Evolutionary conservation across 2,113 vertebrate genomes (phyloP).

Genomic region (Pan troglodytes): DNA sequence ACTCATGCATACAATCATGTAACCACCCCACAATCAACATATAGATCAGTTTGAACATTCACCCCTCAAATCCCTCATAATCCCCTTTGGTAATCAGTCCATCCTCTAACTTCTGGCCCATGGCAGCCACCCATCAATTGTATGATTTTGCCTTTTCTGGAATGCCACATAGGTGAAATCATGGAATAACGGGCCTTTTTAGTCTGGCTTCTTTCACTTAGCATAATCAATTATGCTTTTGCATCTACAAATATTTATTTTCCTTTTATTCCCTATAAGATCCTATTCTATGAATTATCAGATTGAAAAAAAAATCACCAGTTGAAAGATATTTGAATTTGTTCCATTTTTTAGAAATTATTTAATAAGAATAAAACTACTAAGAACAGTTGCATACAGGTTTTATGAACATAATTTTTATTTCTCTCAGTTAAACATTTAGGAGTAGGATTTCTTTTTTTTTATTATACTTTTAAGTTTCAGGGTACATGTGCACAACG

Average conservation of each 20-base stretch:
- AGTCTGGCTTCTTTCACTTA: not conserved
- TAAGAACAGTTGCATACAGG: not conserved
- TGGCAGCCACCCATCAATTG: rapidly evolving
- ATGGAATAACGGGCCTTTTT: not conserved
- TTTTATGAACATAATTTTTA: not conserved
- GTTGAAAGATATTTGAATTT: not conserved
- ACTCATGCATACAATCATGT: not conserved
- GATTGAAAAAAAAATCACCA: not conserved
- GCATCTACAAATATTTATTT: not conserved
- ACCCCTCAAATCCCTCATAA: too few relatives aligned
- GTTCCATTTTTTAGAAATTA: not conserved
- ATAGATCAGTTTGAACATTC: not conserved
- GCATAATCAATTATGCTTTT: not conserved
- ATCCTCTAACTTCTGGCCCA: not conserved
- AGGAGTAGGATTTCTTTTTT: too few relatives aligned
- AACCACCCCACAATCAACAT: not conserved
- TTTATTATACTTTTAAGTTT: too few relatives aligned
- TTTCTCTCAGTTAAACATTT: not conserved
- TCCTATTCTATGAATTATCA: not conserved
- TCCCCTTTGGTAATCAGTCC: not conserved
- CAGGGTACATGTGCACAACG: too few relatives aligned
- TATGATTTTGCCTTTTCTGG: not conserved
- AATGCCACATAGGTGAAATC: not conserved
- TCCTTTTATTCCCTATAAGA: not conserved
- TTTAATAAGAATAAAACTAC: not conserved